Evolutionary conservation across 2,888 invertebrate species (phyloP).

Genomic region (Acronicta psi): DNA sequence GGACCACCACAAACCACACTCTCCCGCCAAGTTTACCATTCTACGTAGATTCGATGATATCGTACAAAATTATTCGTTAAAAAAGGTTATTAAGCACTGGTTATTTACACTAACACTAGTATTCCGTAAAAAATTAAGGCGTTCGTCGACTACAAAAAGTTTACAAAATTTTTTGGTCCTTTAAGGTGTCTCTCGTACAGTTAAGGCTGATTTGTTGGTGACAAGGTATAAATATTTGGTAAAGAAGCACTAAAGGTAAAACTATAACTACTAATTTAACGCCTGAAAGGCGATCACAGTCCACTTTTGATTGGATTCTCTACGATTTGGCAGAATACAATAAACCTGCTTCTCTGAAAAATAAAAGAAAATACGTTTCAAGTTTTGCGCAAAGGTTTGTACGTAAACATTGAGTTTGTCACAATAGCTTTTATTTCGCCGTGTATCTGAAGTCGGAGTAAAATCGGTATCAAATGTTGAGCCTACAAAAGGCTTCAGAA

Average conservation of each 20-base stretch:
- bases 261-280: conserved; percentile 72
- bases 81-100: conserved; percentile 50
- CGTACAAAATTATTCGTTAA: conserved; percentile 46
- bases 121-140: conserved; percentile 82
- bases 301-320: conserved; percentile 56
- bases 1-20: conserved; percentile 55
- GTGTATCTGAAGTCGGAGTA: conserved; percentile 23
- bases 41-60: conserved; percentile 43
- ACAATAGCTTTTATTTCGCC: conserved; percentile 55
- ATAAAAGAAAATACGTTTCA: conserved; percentile 33
- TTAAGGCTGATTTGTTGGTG: conserved; percentile 80
- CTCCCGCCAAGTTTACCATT: conserved; percentile 39
- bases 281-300: conserved; percentile 84
- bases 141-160: conserved; percentile 70
- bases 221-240: conserved; percentile 75
- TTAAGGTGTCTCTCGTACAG: conserved; percentile 75
- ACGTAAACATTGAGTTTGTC: conserved; percentile 16
- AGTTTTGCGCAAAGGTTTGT: conserved; percentile 47
- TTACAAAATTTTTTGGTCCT: conserved; percentile 85
- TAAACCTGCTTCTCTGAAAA: conserved; percentile 57
- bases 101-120: conserved; percentile 62
- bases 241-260: conserved; percentile 78
- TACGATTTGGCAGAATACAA: conserved; percentile 56
- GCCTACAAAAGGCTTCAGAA: conserved; percentile 46
- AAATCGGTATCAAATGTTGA: conserved; percentile 43